Conservation (phyloP, 2,113 vertebrate species). For the Apus apus region DNA sequence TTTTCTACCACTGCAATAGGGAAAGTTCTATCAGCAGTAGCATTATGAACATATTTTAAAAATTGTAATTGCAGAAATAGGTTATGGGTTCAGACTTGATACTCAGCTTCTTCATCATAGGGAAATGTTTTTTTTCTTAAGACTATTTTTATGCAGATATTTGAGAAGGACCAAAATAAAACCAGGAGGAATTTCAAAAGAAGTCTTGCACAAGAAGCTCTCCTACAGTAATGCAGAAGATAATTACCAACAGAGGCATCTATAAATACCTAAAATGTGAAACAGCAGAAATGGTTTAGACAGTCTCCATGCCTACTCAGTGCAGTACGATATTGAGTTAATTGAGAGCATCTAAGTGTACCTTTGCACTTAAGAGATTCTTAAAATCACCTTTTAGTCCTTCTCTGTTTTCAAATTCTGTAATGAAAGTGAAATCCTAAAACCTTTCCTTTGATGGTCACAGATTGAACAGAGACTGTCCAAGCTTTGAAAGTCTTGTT, state of each 20-base stretch:
- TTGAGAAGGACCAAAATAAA: not conserved
- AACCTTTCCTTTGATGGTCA: not conserved
- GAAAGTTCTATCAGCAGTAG: not conserved
- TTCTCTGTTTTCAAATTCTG: not conserved
- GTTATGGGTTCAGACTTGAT: not conserved
- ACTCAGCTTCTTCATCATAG: not conserved
- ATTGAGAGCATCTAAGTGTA: not conserved
- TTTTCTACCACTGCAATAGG: not conserved
- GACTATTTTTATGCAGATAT: not conserved
- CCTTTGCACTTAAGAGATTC: not conserved
- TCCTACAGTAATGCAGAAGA: not conserved
- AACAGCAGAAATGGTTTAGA: not conserved
- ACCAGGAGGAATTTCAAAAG: not conserved
- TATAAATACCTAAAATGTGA: not conserved
- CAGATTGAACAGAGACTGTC: not conserved
- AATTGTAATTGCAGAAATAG: not conserved
- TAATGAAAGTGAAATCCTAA: not conserved
- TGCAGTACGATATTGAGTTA: not conserved
- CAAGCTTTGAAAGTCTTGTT: not conserved
- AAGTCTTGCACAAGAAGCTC: not conserved
- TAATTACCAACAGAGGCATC: not conserved
- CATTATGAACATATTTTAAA: not conserved
- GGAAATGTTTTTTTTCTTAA: not conserved
- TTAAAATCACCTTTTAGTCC: not conserved
- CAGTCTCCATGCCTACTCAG: not conserved